Evolutionary conservation across 2,113 vertebrate genomes (phyloP).

Genomic region (Channa argus): DNA sequence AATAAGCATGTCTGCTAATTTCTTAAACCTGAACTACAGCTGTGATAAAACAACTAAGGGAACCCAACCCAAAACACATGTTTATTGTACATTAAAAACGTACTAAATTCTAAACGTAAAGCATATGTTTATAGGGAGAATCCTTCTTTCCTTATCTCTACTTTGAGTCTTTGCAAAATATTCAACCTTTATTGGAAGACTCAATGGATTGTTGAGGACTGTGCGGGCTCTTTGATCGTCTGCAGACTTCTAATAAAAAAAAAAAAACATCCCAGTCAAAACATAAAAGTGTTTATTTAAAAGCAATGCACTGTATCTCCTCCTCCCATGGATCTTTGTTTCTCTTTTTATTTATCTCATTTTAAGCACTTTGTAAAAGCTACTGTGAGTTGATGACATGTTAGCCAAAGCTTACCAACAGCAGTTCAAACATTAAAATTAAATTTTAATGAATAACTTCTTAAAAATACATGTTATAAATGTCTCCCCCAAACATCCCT

Average conservation of each 20-base stretch:
- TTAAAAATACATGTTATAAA: no score
- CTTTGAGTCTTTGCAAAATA: slow-evolving; percentile 37
- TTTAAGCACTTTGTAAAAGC: slow-evolving; percentile 17
- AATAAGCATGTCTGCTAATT: slow-evolving; percentile 76
- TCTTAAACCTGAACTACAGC: slow-evolving; percentile 59
- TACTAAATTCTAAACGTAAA: slow-evolving; percentile 31
- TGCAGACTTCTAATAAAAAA: slow-evolving; percentile 55
- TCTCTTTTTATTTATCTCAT: background rate
- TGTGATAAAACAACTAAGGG: slow-evolving; percentile 62
- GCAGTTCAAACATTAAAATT: slow-evolving; percentile 7
- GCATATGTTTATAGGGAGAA: slow-evolving; percentile 56
- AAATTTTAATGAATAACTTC: background rate
- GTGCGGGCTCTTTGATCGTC: slow-evolving; percentile 49
- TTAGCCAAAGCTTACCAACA: slow-evolving; percentile 5
- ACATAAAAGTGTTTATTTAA: slow-evolving; percentile 26
- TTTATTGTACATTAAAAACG: slow-evolving; percentile 46
- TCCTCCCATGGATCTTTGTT: slow-evolving; percentile 1
- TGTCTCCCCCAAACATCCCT: background rate
- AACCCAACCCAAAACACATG: slow-evolving; percentile 56
- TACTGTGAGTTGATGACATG: background rate
- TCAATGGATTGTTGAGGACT: slow-evolving; percentile 34
- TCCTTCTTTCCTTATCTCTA: slow-evolving; percentile 27
- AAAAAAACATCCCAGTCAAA: background rate
- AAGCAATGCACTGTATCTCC: background rate
- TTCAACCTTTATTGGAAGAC: slow-evolving; percentile 56